phyloP scores from a whole-genome alignment of 2,888 invertebrate species.

The Epinotia bilunana region DNA sequence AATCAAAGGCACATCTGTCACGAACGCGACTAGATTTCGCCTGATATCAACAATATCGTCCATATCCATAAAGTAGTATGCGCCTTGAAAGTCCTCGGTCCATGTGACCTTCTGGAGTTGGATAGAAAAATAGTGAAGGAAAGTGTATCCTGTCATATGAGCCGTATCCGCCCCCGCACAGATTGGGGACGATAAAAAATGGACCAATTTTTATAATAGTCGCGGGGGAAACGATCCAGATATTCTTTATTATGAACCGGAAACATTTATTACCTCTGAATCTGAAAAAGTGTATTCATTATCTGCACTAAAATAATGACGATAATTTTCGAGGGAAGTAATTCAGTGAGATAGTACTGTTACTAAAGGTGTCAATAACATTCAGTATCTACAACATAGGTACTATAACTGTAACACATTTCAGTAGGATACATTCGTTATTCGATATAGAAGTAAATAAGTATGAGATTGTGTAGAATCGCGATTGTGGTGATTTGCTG shows the following conservation, averaged over 20 bases:
- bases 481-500: too few relatives aligned
- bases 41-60: conserved; percentile 66
- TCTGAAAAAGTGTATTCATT: conserved; percentile 62
- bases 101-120: background rate
- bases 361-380: background rate
- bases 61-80: background rate
- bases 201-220: conserved; percentile 81
- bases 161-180: conserved; percentile 80
- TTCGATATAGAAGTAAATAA: too few relatives aligned
- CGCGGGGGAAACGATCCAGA: conserved; percentile 69
- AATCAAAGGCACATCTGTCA: conserved; percentile 69
- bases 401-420: too few relatives aligned
- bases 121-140: conserved; percentile 51
- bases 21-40: conserved; percentile 72
- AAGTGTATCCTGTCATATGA: conserved; percentile 82
- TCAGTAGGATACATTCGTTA: too few relatives aligned
- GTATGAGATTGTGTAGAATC: too few relatives aligned
- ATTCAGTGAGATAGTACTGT: background rate
- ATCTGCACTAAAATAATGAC: conserved; percentile 6
- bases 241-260: conserved; percentile 80
- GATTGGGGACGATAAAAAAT: conserved; percentile 77
- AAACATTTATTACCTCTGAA: conserved; percentile 78
- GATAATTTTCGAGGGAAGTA: background rate
- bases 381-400: too few relatives aligned
- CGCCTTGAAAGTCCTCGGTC: background rate